Conservation (phyloP, 2,888 invertebrate species). For the Herminia tarsipennalis region DNA sequence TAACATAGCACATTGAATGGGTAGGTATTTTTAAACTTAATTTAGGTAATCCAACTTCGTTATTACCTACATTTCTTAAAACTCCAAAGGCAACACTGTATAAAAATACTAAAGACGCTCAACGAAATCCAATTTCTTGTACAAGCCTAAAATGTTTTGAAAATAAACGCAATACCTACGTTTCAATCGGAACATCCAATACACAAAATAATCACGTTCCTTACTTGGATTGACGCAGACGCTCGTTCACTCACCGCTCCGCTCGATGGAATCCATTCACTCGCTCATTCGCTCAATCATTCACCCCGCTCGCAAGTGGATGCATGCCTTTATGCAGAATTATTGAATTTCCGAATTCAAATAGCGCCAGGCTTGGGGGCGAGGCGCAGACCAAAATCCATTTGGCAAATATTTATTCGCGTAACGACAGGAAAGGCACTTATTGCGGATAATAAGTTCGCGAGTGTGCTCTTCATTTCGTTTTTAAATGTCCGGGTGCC, state of each 20-base stretch:
- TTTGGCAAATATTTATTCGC: slow-evolving; percentile 61
- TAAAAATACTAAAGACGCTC: slow-evolving; percentile 21
- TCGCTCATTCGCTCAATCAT: slow-evolving; percentile 68
- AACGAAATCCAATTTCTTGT: slow-evolving; percentile 45
- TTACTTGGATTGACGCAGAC: slow-evolving; percentile 54
- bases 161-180: slow-evolving; percentile 55
- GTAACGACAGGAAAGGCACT: slow-evolving; percentile 40
- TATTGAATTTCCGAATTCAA: slow-evolving; percentile 72
- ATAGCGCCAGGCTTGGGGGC: slow-evolving; percentile 49
- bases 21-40: too few species aligned
- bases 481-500: slow-evolving; percentile 18
- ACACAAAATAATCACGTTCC: slow-evolving; percentile 67
- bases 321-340: slow-evolving; percentile 74
- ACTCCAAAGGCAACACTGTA: slow-evolving; percentile 34
- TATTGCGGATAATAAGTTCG: slow-evolving; percentile 41
- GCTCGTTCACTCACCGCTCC: slow-evolving; percentile 49
- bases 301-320: slow-evolving; percentile 62
- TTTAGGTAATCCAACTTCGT: slow-evolving; percentile 15
- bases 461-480: slow-evolving; percentile 25
- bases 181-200: slow-evolving; percentile 57
- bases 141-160: slow-evolving; percentile 50
- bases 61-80: slow-evolving; percentile 17
- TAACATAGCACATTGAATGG: too few species aligned
- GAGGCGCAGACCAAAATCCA: slow-evolving; percentile 60
- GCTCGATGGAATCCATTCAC: slow-evolving; percentile 64